Base-by-base conservation (phyloP, 2,888 invertebrate genomes). In the Brachypterus glaber region DNA sequence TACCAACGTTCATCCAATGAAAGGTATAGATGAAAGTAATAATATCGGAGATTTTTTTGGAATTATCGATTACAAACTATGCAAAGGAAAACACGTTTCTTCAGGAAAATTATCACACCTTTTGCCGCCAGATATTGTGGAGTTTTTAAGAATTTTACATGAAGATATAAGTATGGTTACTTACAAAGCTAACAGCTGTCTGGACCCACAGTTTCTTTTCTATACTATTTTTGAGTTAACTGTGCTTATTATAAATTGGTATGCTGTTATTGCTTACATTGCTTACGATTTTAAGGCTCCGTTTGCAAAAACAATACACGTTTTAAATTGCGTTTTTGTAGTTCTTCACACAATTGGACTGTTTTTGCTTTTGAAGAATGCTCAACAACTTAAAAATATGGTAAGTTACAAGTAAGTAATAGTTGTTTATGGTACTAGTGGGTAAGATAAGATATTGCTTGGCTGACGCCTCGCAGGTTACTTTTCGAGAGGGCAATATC, bases 241-340 rank as follows among this genome's bases (percentile, higher is more conserved):
- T 1, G 57, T 61, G 4, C 39, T 65, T 17, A 59, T 66, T 30
- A 50, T 65, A 2, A 55, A 60, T 38, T 62, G 62, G 58, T 66
- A 64, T 40, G 62, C 63, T 2, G 63, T 64, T 4, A 57, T 65
- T 16, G 59, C 63, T 14, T 60, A 62, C 39, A 43, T 62, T 27
- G 60, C 60, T 3, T 63, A 59, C 35, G 48, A 48, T 17, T 61
- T 62, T 43, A 46, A 55, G 11, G 47, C 55, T 4, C 54, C 56
- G 3, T 40, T 48, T 17, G 58, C 60, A 15, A 51, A 48, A 14
- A 55, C 55, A 0, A 55, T 62, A 4, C 58, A 64, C 39, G 49
- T 61, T 4, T 41, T 63, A 17, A 65, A 65, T 44, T 56, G 59
- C 39, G 37, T 60, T 11, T 63, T 57, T 40, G 60, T 63, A 1